Base-by-base conservation (phyloP, 2,888 invertebrate genomes). In the Ethmia dodecea region DNA sequence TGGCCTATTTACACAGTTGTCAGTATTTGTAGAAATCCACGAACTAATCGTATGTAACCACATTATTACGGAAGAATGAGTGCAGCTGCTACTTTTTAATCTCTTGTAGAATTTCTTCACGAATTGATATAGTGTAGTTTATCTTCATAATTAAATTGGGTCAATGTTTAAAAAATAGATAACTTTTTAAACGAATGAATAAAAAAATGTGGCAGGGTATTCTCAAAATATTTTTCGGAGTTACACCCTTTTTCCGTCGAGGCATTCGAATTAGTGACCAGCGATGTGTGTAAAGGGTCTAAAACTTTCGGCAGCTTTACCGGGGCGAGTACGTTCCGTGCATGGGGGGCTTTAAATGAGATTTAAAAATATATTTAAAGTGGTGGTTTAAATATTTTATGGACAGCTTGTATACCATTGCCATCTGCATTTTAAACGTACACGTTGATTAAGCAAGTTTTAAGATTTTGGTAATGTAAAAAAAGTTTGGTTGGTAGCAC, bases 241-340 rank as follows among this genome's bases (percentile, higher is more conserved):
- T n/a, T 22, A 22, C n/a, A 22, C 8, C 71, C 50, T 73, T 80
- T 72, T 55, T 28, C 45, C 45, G 43, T 43, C 40, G 46, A 60
- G 61, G 42, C 33, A 25, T 35, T 47, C 78, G 77, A 72, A 83
- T 83, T 65, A 75, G 74, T 73, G 71, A 49, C 53, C 81, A 80
- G 47, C 65, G 77, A 76, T 73, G 83, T 81, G 79, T 80, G 66
- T 74, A 61, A 83, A 74, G 75, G 77, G 77, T 57, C 72, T 64
- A 69, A 78, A 79, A 78, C 62, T 75, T 76, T 77, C 66, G 73
- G 60, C 69, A 61, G 65, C 66, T 68, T 65, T 61, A 60, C 52
- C 59, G 58, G 57, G 55, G 59, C 39, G 42, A 26, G 27, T 53
- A 11, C 10, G 57, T 41, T n/a, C 52, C 44, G 52, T 48, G 47